Evolutionary conservation across 2,888 invertebrate species (phyloP).

Genomic region (Charanyca ferruginea): DNA sequence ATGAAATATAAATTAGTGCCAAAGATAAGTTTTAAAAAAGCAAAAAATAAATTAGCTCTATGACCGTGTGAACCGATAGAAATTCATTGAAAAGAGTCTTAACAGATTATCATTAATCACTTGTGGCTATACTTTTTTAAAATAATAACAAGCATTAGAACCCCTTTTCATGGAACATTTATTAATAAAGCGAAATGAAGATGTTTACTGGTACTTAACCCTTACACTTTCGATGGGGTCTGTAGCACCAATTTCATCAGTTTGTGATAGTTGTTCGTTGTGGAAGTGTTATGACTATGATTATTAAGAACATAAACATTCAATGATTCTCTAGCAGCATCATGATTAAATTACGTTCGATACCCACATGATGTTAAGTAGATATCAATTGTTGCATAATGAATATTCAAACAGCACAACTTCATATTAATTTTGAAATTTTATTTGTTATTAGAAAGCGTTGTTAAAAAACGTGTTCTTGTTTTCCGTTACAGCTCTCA

Average conservation of each 20-base stretch:
- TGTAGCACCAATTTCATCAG: slow-evolving; percentile 77
- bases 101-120: slow-evolving; percentile 71
- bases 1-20: slow-evolving; percentile 57
- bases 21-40: slow-evolving; percentile 60
- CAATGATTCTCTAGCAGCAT: slow-evolving; percentile 33
- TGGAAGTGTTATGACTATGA: slow-evolving; percentile 40
- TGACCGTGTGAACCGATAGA: slow-evolving; percentile 77
- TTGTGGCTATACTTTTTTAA: slow-evolving; percentile 59
- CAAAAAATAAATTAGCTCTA: slow-evolving; percentile 68
- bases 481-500: slow-evolving; percentile 54
- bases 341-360: slow-evolving; percentile 49
- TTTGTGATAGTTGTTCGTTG: slow-evolving; percentile 72
- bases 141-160: slow-evolving; percentile 70
- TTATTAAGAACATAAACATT: slow-evolving; percentile 48
- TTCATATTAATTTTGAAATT: slow-evolving; percentile 18
- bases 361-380: slow-evolving; percentile 57
- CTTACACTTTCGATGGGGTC: slow-evolving; percentile 75
- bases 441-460: slow-evolving; percentile 48
- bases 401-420: slow-evolving; percentile 53
- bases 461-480: slow-evolving; percentile 40
- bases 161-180: slow-evolving; percentile 76
- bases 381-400: slow-evolving; percentile 50
- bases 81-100: slow-evolving; percentile 75
- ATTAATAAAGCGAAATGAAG: slow-evolving; percentile 84
- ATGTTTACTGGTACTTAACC: slow-evolving; percentile 88